phyloP scores from a whole-genome alignment of 2,888 invertebrate genomes.

The Amorpha juglandis region DNA sequence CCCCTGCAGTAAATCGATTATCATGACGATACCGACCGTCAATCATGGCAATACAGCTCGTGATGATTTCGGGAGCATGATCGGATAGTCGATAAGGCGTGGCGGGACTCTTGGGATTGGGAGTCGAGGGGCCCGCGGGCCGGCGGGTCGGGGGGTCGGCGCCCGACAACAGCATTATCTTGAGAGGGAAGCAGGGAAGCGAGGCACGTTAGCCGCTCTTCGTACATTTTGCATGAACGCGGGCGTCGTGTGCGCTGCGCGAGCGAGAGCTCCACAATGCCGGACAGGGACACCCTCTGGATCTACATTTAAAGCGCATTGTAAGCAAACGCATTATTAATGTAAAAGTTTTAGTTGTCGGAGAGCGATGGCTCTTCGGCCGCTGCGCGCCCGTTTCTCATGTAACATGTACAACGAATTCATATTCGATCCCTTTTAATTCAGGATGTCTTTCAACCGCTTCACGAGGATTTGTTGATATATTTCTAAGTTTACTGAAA shows the following conservation, averaged over 20 bases:
- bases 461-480: conserved; percentile 36
- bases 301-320: conserved; percentile 84
- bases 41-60: conserved; percentile 6
- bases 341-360: conserved; percentile 83
- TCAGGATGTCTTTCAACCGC: conserved; percentile 74
- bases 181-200: conserved; percentile 57
- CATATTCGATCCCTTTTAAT: conserved; percentile 84
- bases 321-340: conserved; percentile 84
- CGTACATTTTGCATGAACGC: conserved; percentile 78
- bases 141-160: neutral
- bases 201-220: conserved; percentile 64
- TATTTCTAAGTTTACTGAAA: neutral
- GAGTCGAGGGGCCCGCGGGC: neutral
- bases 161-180: conserved; percentile 59
- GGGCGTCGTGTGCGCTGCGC: conserved; percentile 58
- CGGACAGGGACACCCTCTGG: conserved; percentile 64
- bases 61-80: conserved; percentile 24
- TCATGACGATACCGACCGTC: neutral
- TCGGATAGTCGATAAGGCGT: conserved; percentile 26
- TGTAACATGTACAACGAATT: conserved; percentile 78
- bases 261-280: conserved; percentile 51
- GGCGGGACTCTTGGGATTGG: conserved; percentile 3
- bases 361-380: conserved; percentile 72
- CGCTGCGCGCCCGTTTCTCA: conserved; percentile 72
- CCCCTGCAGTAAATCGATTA: neutral